phyloP scores from a whole-genome alignment of 2,113 vertebrate genomes.

The Acanthochromis polyacanthus region DNA sequence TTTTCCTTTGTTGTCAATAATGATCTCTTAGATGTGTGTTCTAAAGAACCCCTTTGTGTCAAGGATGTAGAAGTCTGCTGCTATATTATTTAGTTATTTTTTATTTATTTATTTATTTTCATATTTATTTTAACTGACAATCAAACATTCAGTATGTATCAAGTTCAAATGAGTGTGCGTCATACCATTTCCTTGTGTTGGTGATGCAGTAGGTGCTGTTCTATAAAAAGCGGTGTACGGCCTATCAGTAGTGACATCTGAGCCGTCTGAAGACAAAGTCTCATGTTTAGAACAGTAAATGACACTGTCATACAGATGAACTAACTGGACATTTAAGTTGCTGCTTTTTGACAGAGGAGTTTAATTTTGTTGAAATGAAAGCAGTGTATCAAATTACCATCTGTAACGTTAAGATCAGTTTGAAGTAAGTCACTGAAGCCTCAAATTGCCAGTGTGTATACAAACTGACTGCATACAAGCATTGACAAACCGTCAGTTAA shows the following conservation, averaged over 20 bases:
- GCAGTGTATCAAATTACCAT: slow-evolving; percentile 29
- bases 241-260: not conserved
- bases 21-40: too few species aligned
- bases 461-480: too few species aligned
- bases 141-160: not conserved
- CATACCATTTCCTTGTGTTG: slow-evolving; percentile 15
- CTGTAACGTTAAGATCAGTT: slow-evolving; percentile 4
- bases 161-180: not conserved
- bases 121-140: too few species aligned
- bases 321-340: too few species aligned
- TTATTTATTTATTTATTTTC: too few species aligned
- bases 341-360: not conserved
- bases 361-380: not conserved
- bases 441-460: too few species aligned
- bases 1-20: too few species aligned
- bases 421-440: too few species aligned
- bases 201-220: not conserved
- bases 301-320: not conserved
- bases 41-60: too few species aligned
- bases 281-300: not conserved
- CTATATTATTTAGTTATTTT: too few species aligned
- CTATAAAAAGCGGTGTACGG: not conserved
- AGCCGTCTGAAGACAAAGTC: not conserved
- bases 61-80: too few species aligned
- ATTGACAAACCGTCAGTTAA: too few species aligned